Conservation (phyloP, 2,888 invertebrate species). For the Ectemnius cavifrons region DNA sequence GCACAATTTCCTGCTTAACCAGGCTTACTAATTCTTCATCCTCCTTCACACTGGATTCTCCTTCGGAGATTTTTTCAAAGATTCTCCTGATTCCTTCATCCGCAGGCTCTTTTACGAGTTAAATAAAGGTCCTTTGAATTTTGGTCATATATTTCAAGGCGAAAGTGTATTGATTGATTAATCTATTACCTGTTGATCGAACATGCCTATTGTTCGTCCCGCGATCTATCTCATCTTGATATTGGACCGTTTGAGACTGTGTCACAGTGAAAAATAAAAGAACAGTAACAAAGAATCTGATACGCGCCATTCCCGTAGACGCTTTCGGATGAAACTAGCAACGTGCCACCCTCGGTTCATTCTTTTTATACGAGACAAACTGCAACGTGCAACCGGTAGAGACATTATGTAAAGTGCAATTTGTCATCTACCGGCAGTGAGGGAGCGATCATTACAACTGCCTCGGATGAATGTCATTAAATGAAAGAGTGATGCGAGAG, state of each 20-base stretch:
- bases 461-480: slow-evolving; percentile 59
- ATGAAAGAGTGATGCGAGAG: slow-evolving; percentile 54
- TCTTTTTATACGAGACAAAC: slow-evolving; percentile 57
- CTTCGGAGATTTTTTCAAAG: slow-evolving; percentile 50
- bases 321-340: slow-evolving; percentile 52
- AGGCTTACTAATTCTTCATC: slow-evolving; percentile 61
- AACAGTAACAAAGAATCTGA: slow-evolving; percentile 47
- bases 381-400: slow-evolving; percentile 30
- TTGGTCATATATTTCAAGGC: background rate
- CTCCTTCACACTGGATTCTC: slow-evolving; percentile 45
- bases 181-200: background rate
- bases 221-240: background rate
- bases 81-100: slow-evolving; percentile 42
- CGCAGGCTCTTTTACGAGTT: slow-evolving; percentile 25
- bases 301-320: slow-evolving; percentile 53
- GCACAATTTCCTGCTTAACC: slow-evolving; percentile 58
- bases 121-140: background rate
- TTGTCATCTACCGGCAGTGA: slow-evolving; percentile 35
- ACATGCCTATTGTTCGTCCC: background rate
- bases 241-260: slow-evolving; percentile 28
- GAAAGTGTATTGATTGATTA: background rate
- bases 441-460: slow-evolving; percentile 46
- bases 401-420: slow-evolving; percentile 58
- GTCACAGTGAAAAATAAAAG: slow-evolving; percentile 37
- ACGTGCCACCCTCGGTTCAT: slow-evolving; percentile 35